Percentiles rank a stretch among this genome's conserved stretches.
phyloP scores from a whole-genome alignment of 1,140 invertebrate genomes.

The Scaptomyza graminum region DNA sequence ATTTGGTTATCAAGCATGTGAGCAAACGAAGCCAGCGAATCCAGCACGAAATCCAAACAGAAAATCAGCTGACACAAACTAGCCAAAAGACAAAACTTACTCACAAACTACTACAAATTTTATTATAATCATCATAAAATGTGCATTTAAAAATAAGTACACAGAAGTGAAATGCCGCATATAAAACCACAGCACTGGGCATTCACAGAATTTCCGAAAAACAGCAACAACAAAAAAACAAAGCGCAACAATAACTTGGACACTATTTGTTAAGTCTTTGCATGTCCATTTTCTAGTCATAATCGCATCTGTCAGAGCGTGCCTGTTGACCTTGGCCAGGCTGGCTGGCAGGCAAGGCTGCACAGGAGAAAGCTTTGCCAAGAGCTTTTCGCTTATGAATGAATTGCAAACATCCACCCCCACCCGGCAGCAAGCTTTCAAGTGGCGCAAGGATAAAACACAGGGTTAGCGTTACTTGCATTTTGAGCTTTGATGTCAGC shows the following conservation, averaged over 20 bases:
- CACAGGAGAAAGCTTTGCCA: constrained; percentile 11
- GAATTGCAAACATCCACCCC: constrained; percentile 2
- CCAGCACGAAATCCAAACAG: constrained; percentile 37
- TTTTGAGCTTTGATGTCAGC: constrained; percentile 31
- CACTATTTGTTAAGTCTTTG: constrained; percentile 36
- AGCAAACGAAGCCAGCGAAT: constrained; percentile 34
- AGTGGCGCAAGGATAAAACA: constrained; percentile 50
- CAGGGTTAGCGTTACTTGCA: constrained; percentile 30
- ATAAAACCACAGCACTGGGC: not conserved
- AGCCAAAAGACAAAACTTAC: not conserved
- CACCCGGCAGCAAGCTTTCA: constrained; percentile 27
- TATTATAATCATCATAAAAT: constrained; percentile 12
- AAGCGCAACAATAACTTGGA: not conserved
- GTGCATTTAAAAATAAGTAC: not conserved
- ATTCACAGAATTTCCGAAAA: constrained; percentile 33
- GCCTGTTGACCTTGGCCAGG: constrained; percentile 57
- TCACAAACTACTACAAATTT: constrained; percentile 12
- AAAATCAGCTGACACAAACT: constrained; percentile 1
- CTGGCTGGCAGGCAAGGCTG: constrained; percentile 43
- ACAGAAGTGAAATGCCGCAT: constrained; percentile 23
- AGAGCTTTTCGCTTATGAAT: constrained; percentile 30
- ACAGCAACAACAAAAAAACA: not conserved
- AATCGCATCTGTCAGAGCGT: constrained; percentile 12
- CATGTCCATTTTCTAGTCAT: constrained; percentile 28
- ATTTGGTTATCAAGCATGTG: constrained; percentile 46